These are phyloP conservation scores for Agrilus planipennis DNA, from an alignment of 1,140 invertebrate species.

Conservation along the genomic window DNA sequence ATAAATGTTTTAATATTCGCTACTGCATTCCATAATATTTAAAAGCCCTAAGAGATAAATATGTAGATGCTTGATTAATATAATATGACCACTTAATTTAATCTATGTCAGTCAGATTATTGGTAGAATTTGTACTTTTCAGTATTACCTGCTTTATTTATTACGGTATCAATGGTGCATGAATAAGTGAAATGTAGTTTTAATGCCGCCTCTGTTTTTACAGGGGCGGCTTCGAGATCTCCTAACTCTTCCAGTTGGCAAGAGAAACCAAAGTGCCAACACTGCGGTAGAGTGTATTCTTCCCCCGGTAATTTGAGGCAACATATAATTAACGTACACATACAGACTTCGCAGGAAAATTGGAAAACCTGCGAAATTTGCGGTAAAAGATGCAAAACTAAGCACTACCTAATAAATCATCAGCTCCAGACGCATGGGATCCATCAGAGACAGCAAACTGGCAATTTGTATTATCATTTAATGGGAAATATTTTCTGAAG, in stretches of 20 bases:
- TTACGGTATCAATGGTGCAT: too few relatives aligned
- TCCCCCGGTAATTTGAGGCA: slow-evolving; percentile 52
- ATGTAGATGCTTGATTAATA: too few relatives aligned
- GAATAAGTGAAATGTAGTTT: too few relatives aligned
- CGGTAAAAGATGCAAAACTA: slow-evolving; percentile 63
- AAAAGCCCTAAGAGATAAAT: too few relatives aligned
- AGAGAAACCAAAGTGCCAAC: slow-evolving; percentile 14
- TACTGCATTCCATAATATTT: too few relatives aligned
- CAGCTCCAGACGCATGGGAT: slow-evolving; percentile 61
- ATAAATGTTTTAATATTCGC: too few relatives aligned
- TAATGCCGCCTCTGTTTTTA: slow-evolving; percentile 24
- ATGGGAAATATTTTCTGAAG: slow-evolving; percentile 6
- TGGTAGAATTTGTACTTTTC: too few relatives aligned
- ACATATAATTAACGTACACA: slow-evolving; percentile 61
- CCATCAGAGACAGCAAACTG: slow-evolving; percentile 39
- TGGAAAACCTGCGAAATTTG: slow-evolving; percentile 59
- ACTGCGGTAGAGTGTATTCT: slow-evolving; percentile 17
- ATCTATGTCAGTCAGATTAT: too few relatives aligned
- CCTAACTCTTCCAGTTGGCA: slow-evolving; percentile 9
- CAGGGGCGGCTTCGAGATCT: slow-evolving; percentile 18
- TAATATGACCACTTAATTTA: too few relatives aligned
- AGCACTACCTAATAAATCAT: slow-evolving; percentile 65
- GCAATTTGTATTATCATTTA: neutral
- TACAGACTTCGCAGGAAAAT: slow-evolving; percentile 53
- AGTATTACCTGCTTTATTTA: too few relatives aligned